Percentiles rank a stretch among this genome's conserved stretches.
phyloP scores from a whole-genome alignment of 2,113 vertebrate species.

The Choloepus hoffmanni region DNA sequence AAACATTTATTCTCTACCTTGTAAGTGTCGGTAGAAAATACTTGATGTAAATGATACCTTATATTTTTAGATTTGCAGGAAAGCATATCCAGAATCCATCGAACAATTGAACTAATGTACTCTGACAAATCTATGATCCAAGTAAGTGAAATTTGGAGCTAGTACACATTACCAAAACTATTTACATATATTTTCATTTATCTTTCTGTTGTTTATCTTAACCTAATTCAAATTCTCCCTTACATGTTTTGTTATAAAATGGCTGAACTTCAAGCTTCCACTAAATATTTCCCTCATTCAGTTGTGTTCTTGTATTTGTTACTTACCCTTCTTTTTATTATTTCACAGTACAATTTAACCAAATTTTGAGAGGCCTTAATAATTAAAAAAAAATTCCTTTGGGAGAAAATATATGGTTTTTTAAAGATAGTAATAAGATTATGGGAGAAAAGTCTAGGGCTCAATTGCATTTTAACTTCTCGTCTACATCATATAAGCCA shows the following conservation, averaged over 20 bases:
- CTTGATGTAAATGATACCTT: conserved; percentile 32
- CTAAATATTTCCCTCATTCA: conserved; percentile 7
- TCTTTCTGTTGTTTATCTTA: neutral
- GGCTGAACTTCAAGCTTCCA: neutral
- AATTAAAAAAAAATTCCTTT: neutral
- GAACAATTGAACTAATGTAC: conserved; percentile 98
- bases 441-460: neutral
- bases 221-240: neutral
- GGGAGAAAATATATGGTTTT: neutral
- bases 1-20: neutral
- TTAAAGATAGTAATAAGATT: conserved; percentile 16
- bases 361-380: neutral
- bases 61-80: conserved; percentile 93
- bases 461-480: conserved; percentile 4
- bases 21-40: conserved; percentile 1
- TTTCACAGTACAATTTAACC: conserved; percentile 1
- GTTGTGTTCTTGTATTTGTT: neutral
- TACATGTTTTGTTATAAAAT: conserved; percentile 4
- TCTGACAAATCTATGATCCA: conserved; percentile 99
- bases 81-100: conserved; percentile 97
- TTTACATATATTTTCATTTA: neutral
- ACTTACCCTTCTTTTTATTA: neutral
- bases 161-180: neutral
- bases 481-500: neutral
- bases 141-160: conserved; percentile 87